Base-by-base conservation (phyloP, 1,140 invertebrate species). In the Ectropis grisescens region DNA sequence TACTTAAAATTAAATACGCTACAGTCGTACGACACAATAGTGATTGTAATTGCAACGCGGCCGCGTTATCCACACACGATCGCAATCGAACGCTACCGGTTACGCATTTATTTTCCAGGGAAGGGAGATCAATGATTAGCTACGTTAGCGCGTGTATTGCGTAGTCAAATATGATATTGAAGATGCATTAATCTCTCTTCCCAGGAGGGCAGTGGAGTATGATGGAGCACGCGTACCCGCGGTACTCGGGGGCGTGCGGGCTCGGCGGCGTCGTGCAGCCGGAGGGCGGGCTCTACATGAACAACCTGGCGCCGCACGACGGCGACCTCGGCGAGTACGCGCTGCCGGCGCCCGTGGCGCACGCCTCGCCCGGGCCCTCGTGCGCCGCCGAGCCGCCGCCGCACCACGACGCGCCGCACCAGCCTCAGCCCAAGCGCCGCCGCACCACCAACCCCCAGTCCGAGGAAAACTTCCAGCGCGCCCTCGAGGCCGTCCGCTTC, bases 381-480 rank as follows among this genome's bases (percentile, higher is more conserved):
- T 67, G 59, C 13, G 42, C 45, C 0, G 40, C 39, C 6, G 59
- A 61, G 22, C n/a, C n/a, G n/a, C n/a, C n/a, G n/a, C n/a, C n/a
- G n/a, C n/a, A n/a, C n/a, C 29, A 44, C 3, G 48, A 40, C 25
- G 36, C 50, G 4, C 50, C 44, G 19, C 47, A 57, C 33, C 41
- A 1, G 8, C 44, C 32, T 1, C 33, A 26, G 3, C 51, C 41
- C 3, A 62, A 60, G 15, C 56, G 72, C 9, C 52, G 69, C 4
- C 62, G 72, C 26, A 58, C 69, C 7, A 61, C 62, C 2, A 74
- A 92, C 69, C 90, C 90, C 0, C 91, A 91, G 57, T 86, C 88
- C 1, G 91, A 92, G 47, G 90, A 92, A 57, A 92, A 91, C 64
- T 92, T 93, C 60, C 87, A 91, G 32, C 78, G 87, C 5, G 92